A percentile compares a stretch with the other conserved stretches of the same genome.
Conservation (phyloP, 2,888 invertebrate genomes). For the Ceriagrion tenellum region DNA sequence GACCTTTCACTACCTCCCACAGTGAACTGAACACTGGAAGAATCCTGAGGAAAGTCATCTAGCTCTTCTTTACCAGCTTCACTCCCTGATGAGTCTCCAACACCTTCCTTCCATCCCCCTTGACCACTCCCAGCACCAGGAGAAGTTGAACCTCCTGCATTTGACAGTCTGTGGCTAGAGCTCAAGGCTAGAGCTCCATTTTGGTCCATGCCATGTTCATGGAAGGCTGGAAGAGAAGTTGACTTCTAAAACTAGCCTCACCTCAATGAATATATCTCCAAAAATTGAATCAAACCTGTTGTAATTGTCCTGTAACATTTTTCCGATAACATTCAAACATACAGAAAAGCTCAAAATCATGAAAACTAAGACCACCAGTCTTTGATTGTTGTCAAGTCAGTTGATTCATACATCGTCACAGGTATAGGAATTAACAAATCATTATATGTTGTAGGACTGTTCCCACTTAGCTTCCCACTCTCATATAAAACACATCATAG, state of each 20-base stretch:
- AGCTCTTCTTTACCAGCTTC: constrained; percentile 79
- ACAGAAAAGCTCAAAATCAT: background rate
- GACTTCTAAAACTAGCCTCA: constrained; percentile 39
- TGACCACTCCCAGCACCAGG: constrained; percentile 74
- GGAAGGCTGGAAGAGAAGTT: constrained; percentile 75
- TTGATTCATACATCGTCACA: no score
- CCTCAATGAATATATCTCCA: background rate
- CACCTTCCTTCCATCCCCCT: constrained; percentile 75
- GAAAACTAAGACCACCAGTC: background rate
- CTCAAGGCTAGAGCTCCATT: constrained; percentile 56
- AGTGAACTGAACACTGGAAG: constrained; percentile 76
- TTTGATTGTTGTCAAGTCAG: background rate
- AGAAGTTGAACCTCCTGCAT: constrained; percentile 70
- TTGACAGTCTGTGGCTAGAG: constrained; percentile 38
- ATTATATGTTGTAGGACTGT: no score
- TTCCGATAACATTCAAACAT: background rate
- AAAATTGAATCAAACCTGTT: background rate
- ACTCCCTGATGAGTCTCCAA: constrained; percentile 81
- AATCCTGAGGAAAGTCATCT: constrained; percentile 75
- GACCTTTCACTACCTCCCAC: constrained; percentile 78
- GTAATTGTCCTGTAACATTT: background rate
- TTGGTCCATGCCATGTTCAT: constrained; percentile 79
- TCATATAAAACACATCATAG: no score
- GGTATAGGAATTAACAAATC: no score
- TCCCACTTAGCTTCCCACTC: no score